A percentile compares a stretch with the other conserved stretches of the same genome.
Evolutionary conservation across 2,797 vertebrate species (phyloP).

Genomic region (Onychomys torridus): DNA sequence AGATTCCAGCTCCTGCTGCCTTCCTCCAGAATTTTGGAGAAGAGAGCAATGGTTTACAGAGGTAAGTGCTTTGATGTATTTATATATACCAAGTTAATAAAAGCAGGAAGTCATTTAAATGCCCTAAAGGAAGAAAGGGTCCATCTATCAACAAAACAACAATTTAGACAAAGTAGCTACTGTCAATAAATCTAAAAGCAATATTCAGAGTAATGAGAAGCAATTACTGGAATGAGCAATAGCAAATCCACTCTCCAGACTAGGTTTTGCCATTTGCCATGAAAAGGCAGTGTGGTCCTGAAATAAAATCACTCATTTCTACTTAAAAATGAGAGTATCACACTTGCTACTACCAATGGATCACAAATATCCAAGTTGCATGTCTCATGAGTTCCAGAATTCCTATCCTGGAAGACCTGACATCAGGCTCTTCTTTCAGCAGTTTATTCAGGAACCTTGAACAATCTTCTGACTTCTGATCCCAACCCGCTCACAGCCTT

Average conservation of each 20-base stretch:
- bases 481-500: too few species aligned
- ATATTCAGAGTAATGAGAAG: slow-evolving; percentile 50
- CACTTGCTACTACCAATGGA: not conserved
- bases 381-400: not conserved
- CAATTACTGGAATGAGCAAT: not conserved
- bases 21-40: not conserved
- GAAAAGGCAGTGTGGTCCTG: not conserved
- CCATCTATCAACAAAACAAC: slow-evolving; percentile 52
- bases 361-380: not conserved
- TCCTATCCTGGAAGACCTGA: too few species aligned
- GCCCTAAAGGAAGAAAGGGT: slow-evolving; percentile 34
- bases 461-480: too few species aligned
- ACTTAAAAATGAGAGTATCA: not conserved
- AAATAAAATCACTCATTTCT: slow-evolving; percentile 36
- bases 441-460: too few species aligned
- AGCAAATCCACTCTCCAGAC: not conserved
- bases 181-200: slow-evolving; percentile 60
- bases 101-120: slow-evolving; percentile 62
- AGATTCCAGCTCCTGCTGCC: not conserved
- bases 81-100: slow-evolving; percentile 48
- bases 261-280: not conserved
- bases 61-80: slow-evolving; percentile 43
- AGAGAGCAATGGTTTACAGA: slow-evolving; percentile 10
- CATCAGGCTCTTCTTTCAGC: too few species aligned
- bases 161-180: slow-evolving; percentile 44